Evolutionary conservation across 2,888 invertebrate genomes (phyloP), one percentile per base, ranked within the genome.

Genomic region (Drosophila testacea): DNA sequence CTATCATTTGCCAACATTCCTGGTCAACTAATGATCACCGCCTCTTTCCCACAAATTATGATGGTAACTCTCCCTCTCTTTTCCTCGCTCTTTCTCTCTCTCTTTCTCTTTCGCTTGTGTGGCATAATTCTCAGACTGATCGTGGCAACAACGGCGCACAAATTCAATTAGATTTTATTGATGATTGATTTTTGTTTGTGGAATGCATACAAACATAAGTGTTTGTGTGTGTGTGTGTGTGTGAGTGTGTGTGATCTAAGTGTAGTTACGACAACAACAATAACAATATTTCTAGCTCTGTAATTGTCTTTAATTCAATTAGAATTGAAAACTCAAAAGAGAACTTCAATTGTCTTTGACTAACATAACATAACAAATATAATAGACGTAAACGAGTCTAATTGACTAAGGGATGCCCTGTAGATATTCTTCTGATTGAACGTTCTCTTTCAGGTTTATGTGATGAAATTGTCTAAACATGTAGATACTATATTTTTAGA

Each of bases 121-220:
- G 60, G 67, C 63, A 47, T 46, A 61, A 60, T 66, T 59, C 62
- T 55, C 66, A 44, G 56, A 38, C 39, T 32, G 72, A 72, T 67
- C 66, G 79, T n/a, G 63, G 70, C 69, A 65, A 56, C 71, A 70
- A 74, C 57, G 44, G 50, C 73, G 69, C 62, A 66, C 77, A 85
- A 88, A 88, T 88, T 88, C 88, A 88, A 88, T 88, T 88, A 89
- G 81, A 81, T 73, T 88, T 89, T 88, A 88, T 88, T 88, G 84
- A 75, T 84, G 83, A 86, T 88, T 89, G 84, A 89, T 88, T 88
- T 81, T 81, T 48, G 28, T 63, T 60, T 52, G 50, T 48, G 28
- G 36, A 10, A 13, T 44, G 28, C 10, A 3, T 28, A 22, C 22
- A 22, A 22, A 22, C 22, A 22, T 36, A 13, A 46, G 30, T 51